phyloP scores from a whole-genome alignment of 2,888 invertebrate genomes.

The Malthinus seriepunctatus region DNA sequence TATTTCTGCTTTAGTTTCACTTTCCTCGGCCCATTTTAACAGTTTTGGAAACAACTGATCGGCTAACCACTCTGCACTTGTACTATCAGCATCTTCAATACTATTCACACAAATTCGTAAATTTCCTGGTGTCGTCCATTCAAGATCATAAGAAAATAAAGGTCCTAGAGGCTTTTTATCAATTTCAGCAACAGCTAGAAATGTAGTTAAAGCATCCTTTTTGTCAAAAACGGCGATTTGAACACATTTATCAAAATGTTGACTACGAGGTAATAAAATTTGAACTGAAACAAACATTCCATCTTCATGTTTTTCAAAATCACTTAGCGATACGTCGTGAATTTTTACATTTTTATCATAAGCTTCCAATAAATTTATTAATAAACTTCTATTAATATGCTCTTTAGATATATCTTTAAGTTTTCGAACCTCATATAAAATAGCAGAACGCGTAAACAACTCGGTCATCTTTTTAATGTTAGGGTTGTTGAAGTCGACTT shows the following conservation, averaged over 20 bases:
- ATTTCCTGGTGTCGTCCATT: conserved; percentile 39
- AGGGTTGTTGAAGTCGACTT: conserved; percentile 38
- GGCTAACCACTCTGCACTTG: conserved; percentile 59
- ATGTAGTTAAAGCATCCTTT: conserved; percentile 49
- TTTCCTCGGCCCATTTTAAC: conserved; percentile 64
- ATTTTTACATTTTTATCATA: conserved; percentile 43
- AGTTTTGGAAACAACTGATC: conserved; percentile 63
- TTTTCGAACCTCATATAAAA: conserved; percentile 48
- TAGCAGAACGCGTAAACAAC: conserved; percentile 42
- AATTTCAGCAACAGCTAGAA: conserved; percentile 56
- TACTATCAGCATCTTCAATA: conserved; percentile 53
- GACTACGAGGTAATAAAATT: conserved; percentile 53
- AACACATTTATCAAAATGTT: conserved; percentile 39
- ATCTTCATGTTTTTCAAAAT: conserved; percentile 30
- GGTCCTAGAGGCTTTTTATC: conserved; percentile 55
- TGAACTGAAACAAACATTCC: conserved; percentile 52
- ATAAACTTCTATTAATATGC: conserved; percentile 40
- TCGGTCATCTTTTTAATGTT: conserved; percentile 39
- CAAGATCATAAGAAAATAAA: conserved; percentile 56
- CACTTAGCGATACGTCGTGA: conserved; percentile 33
- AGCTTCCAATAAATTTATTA: conserved; percentile 43
- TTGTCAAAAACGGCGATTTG: conserved; percentile 54
- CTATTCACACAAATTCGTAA: conserved; percentile 52
- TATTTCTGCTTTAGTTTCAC: conserved; percentile 43
- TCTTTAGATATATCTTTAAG: conserved; percentile 39